phyloP scores from a whole-genome alignment of 2,888 invertebrate species.

The Tinea pellionella region DNA sequence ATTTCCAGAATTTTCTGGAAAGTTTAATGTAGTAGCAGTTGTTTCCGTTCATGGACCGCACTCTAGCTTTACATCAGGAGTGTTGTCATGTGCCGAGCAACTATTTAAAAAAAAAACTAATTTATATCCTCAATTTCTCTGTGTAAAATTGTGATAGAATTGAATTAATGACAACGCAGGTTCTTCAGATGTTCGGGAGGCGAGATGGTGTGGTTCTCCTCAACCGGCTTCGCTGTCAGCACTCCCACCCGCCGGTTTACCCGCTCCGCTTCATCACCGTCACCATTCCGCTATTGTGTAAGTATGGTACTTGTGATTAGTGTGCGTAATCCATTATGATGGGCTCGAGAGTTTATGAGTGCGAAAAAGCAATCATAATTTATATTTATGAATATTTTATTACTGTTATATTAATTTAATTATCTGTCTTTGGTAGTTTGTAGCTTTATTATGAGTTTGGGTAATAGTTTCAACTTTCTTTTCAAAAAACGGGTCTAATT shows the following conservation, averaged over 20 bases:
- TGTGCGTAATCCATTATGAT: not conserved
- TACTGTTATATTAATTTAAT: not conserved
- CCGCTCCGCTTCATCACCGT: slow-evolving; percentile 49
- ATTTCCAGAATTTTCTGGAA: no score
- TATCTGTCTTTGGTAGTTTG: no score
- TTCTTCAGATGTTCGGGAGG: slow-evolving; percentile 59
- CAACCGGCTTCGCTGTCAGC: slow-evolving; percentile 73
- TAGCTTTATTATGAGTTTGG: no score
- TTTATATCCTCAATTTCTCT: no score
- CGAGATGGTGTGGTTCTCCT: slow-evolving; percentile 71
- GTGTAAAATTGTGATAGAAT: not conserved
- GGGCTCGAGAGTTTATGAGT: not conserved
- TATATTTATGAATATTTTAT: not conserved
- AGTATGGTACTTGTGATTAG: slow-evolving; percentile 26
- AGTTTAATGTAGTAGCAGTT: no score
- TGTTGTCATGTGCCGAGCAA: no score
- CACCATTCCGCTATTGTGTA: slow-evolving; percentile 60
- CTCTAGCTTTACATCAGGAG: no score
- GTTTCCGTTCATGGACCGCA: no score
- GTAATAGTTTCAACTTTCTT: no score
- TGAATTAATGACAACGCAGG: slow-evolving; percentile 26
- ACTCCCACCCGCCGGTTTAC: slow-evolving; percentile 55
- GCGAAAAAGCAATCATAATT: not conserved
- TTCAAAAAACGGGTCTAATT: no score
- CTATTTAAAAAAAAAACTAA: no score